Conservation (phyloP, 35 echinoderm and acorn worm genomes). For the Chiridota heheva region DNA sequence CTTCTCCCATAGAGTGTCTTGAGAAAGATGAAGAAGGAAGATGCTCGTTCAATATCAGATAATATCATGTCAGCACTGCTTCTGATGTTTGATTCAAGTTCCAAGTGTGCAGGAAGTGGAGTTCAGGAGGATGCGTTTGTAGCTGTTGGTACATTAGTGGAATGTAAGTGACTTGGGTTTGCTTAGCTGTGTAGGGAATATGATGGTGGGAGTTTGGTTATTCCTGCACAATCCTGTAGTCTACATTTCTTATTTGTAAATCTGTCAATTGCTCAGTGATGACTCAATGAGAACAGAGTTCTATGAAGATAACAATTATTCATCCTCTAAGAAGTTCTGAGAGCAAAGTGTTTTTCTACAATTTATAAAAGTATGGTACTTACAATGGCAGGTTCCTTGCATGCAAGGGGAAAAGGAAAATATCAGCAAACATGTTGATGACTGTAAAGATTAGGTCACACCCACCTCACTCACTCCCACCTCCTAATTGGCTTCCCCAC, state of each 20-base stretch:
- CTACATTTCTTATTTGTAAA: not conserved
- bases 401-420: no score
- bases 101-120: constrained; percentile 57
- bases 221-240: not conserved
- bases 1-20: constrained; percentile 72
- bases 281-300: no score
- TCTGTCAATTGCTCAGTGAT: not conserved
- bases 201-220: not conserved
- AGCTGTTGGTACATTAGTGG: constrained; percentile 93
- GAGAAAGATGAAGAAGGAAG: constrained; percentile 76
- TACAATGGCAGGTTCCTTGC: no score
- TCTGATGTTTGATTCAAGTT: constrained; percentile 76
- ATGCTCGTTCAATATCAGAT: constrained; percentile 81
- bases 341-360: no score
- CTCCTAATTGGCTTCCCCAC: no score
- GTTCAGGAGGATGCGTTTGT: constrained; percentile 94
- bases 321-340: no score
- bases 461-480: no score
- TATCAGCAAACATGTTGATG: no score
- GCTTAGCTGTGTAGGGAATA: not conserved
- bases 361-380: no score
- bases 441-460: no score
- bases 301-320: no score
- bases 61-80: constrained; percentile 76
- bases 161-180: constrained; percentile 49